Evolutionary conservation across 2,113 vertebrate genomes (phyloP), one percentile per base, ranked within the genome.

Genomic region (Cisticola juncidis): DNA sequence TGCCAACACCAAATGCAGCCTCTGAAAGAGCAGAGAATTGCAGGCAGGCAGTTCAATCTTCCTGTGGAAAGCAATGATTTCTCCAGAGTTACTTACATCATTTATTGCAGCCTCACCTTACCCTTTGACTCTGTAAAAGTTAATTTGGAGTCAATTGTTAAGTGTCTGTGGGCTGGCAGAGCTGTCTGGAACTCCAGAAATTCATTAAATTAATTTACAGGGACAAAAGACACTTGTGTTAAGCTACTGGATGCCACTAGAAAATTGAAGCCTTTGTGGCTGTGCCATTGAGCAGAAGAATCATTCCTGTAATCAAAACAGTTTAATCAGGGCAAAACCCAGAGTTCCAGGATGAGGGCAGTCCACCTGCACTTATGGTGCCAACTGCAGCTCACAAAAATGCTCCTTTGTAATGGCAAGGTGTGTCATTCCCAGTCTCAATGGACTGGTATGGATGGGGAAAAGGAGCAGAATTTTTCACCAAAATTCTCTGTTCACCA

Each of bases 391-490:
- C 48, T 78, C 64, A 24, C 25, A 15, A 1, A 29, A 57, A 5
- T 35, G 21, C 40, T 81, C 24, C 22, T 31, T 38, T 38, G 23
- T 22, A 20, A 51, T 60, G 60, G 24, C 28, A 53, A 62, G 14
- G 14, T 53, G 22, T 44, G 28, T 48, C n/a, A 61, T 36, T 38
- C 24, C 50, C n/a, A 13, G 35, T 81, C 45, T 8, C 20, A 45
- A 0, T 33, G 53, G 38, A 26, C 9, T 77, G n/a, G 2, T 1
- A 7, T 5, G 45, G 62, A 29, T 5, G 4, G n/a, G 40, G 51
- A 26, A 80, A 76, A 76, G 14, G 18, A 76, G 44, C 4, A 9
- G 47, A 33, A 12, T 18, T 85, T 73, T 65, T 35, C 9, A 12
- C 16, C 22, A 8, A 58, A 11, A 20, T 66, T 19, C 40, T 82